Percentiles rank a stretch among this genome's conserved stretches.
Evolutionary conservation across 2,113 vertebrate species (phyloP).

Genomic region (Rhabdomys dilectus): DNA sequence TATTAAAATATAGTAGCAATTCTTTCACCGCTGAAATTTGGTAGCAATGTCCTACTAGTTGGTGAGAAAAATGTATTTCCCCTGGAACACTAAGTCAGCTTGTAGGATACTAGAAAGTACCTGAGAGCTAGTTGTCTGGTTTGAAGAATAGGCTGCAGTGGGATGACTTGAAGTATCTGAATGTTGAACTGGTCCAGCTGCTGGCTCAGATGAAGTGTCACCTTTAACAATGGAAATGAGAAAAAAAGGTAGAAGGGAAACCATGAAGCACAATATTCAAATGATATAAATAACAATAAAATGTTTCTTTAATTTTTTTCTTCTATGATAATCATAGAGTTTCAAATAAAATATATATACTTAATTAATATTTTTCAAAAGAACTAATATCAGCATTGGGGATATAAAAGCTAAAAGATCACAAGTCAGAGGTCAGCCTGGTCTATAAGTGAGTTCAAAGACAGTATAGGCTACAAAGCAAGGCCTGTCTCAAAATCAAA

Average conservation of each 20-base stretch:
- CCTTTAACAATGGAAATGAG: slow-evolving; percentile 75
- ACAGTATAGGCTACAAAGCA: not conserved
- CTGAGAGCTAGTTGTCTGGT: slow-evolving; percentile 87
- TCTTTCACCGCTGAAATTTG: slow-evolving; percentile 86
- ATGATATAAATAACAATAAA: slow-evolving; percentile 43
- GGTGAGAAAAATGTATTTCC: slow-evolving; percentile 76
- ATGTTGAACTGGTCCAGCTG: slow-evolving; percentile 62
- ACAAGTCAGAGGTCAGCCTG: not conserved
- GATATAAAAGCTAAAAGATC: not conserved
- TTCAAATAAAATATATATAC: slow-evolving; percentile 52
- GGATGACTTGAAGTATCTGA: slow-evolving; percentile 81
- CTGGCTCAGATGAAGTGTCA: slow-evolving; percentile 85
- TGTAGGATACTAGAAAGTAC: slow-evolving; percentile 84
- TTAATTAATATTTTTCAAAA: slow-evolving; percentile 18
- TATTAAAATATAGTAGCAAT: slow-evolving; percentile 28
- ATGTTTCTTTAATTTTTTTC: slow-evolving; percentile 25
- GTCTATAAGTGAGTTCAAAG: not conserved
- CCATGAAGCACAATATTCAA: slow-evolving; percentile 59
- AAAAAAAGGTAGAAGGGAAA: slow-evolving; percentile 37
- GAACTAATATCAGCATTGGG: not conserved
- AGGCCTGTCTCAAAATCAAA: not conserved
- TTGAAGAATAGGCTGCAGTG: slow-evolving; percentile 82
- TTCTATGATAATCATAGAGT: slow-evolving; percentile 7
- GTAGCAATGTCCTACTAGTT: slow-evolving; percentile 83
- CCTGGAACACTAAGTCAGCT: slow-evolving; percentile 83